These are phyloP conservation scores for Drosophila miranda DNA, from an alignment of 1,140 invertebrate genomes.

Conservation along the genomic window DNA sequence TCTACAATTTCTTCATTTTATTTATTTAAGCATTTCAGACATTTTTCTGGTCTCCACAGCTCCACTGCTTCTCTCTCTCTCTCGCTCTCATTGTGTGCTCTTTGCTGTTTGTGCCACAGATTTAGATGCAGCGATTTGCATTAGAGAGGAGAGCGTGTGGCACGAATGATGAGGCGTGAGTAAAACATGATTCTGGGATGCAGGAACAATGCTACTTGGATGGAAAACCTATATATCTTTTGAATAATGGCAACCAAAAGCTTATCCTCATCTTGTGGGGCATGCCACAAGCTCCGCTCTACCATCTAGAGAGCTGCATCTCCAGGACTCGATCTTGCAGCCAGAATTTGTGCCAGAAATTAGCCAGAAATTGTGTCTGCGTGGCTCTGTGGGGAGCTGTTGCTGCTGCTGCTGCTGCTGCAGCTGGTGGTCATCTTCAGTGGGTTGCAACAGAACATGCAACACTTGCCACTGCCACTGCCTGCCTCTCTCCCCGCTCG, in stretches of 20 bases:
- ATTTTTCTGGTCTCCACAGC: constrained; percentile 59
- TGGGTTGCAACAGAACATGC: constrained; percentile 66
- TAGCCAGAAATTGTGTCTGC: constrained; percentile 65
- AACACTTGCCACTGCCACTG: constrained; percentile 49
- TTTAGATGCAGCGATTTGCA: constrained; percentile 52
- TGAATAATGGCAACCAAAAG: neutral
- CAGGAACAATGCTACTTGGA: no score
- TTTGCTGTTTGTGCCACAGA: constrained; percentile 11
- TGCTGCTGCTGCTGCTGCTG: constrained; percentile 34
- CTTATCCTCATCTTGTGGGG: no score
- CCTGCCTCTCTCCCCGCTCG: no score
- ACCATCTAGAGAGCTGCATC: no score
- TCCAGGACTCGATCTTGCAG: no score
- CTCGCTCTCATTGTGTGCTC: constrained; percentile 13
- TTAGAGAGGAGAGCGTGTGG: constrained; percentile 34
- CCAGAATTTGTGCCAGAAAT: constrained; percentile 37
- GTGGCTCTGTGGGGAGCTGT: constrained; percentile 61
- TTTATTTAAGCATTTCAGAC: constrained; percentile 78
- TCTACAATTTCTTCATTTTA: constrained; percentile 80
- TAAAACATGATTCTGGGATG: no score
- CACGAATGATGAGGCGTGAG: constrained; percentile 18
- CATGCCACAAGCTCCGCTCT: no score
- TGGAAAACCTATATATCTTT: no score
- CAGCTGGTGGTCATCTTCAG: constrained; percentile 59
- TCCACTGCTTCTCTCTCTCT: constrained; percentile 10